A percentile compares a stretch with the other conserved stretches of the same genome.
These are phyloP conservation scores for Frankliniella intonsa DNA, from an alignment of 2,888 invertebrate species.

Conservation along the genomic window DNA sequence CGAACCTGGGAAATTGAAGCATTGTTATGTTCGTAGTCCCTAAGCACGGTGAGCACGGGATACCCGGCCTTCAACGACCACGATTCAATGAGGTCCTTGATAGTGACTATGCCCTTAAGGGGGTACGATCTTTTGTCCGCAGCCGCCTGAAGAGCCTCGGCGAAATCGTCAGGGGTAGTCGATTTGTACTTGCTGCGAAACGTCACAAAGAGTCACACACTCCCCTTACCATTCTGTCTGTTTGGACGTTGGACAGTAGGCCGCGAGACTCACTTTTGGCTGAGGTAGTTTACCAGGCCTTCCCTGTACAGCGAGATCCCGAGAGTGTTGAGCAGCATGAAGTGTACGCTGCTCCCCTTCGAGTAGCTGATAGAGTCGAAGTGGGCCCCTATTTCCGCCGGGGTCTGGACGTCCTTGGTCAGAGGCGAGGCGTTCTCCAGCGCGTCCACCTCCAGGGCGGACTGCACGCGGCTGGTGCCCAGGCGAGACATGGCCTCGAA, in stretches of 20 bases:
- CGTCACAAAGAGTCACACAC: neutral
- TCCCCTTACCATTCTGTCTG: too few species aligned
- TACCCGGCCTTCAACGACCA: neutral
- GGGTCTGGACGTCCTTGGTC: neutral
- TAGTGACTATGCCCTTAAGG: neutral
- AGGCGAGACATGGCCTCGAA: neutral
- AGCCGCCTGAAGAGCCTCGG: neutral
- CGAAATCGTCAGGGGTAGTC: neutral
- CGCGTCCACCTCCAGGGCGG: neutral
- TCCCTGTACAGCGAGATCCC: neutral
- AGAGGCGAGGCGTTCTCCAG: neutral
- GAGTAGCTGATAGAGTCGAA: constrained; percentile 9
- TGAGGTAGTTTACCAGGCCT: neutral
- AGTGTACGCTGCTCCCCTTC: neutral
- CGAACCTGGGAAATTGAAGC: neutral
- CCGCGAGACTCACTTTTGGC: neutral
- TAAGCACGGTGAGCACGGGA: neutral
- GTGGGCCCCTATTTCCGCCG: neutral
- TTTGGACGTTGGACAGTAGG: neutral
- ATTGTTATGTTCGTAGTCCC: neutral
- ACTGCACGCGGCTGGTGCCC: neutral
- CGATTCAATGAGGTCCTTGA: neutral
- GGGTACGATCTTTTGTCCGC: neutral
- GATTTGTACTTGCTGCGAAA: neutral
- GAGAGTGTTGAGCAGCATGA: neutral